Conservation (phyloP, 2,888 invertebrate species). For the Craniophora ligustri region DNA sequence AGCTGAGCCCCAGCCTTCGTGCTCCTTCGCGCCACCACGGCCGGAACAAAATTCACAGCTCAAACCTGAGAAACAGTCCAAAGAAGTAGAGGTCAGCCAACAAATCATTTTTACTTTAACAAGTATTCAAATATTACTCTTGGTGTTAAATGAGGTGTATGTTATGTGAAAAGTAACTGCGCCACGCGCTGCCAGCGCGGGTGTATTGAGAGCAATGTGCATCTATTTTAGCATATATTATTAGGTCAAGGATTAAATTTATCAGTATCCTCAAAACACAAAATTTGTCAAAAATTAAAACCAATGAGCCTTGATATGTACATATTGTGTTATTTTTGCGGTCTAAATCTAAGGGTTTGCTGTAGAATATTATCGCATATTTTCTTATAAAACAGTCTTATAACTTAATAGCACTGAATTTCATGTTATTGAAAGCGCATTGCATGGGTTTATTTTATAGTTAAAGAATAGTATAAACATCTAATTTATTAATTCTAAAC, state of each 20-base stretch:
- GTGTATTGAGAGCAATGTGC: slow-evolving; percentile 80
- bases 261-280: slow-evolving; percentile 54
- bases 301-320: slow-evolving; percentile 17
- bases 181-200: slow-evolving; percentile 74
- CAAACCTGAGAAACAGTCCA: slow-evolving; percentile 76
- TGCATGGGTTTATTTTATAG: slow-evolving; percentile 24
- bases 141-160: slow-evolving; percentile 51
- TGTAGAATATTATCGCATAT: slow-evolving; percentile 11
- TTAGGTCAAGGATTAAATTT: slow-evolving; percentile 84
- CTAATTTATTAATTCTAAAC: slow-evolving; percentile 5
- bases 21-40: slow-evolving; percentile 74
- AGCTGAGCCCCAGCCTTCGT: slow-evolving; percentile 79
- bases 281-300: slow-evolving; percentile 22
- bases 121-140: slow-evolving; percentile 46
- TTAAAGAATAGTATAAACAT: slow-evolving; percentile 1
- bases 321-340: slow-evolving; percentile 7
- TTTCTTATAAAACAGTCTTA: no score
- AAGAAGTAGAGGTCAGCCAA: slow-evolving; percentile 87
- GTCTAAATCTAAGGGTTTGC: slow-evolving; percentile 12
- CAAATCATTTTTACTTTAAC: slow-evolving; percentile 54
- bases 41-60: slow-evolving; percentile 68
- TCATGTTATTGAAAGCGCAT: slow-evolving; percentile 2
- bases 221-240: slow-evolving; percentile 84
- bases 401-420: slow-evolving; percentile 23
- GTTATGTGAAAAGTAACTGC: slow-evolving; percentile 66